Evolutionary conservation across 1,140 invertebrate genomes (phyloP), one percentile per base, ranked within the genome.

Genomic region (Tribolium madens): DNA sequence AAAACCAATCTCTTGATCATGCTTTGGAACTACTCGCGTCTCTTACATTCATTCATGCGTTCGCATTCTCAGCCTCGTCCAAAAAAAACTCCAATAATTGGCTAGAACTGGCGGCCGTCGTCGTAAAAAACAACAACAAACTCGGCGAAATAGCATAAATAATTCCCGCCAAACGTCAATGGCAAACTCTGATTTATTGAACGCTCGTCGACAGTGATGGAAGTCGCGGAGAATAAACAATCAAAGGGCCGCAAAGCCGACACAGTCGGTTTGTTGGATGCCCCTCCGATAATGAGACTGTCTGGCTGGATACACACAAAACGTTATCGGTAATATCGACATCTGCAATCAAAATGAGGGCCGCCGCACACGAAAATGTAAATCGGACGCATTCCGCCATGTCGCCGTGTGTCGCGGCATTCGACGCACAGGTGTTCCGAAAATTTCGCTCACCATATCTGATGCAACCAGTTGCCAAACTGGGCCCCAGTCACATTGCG

Each of bases 151-250:
- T 78, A 79, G 76, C 80, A 80, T 81, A 81, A 81, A 81, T 81
- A 80, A 79, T 81, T 81, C 80, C 77, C 53, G 73, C 33, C 73
- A 70, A 78, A 78, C 73, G 80, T 81, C 79, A 78, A 78, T 76
- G 74, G 60, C 53, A 46, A 74, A 60, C 36, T 53, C 79, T 82
- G 82, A 83, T 83, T 83, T 83, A 83, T 83, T 75, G 78, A 80
- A 82, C 79, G 73, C 75, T 31, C 60, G 74, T 71, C 71, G 82
- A 83, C 82, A 83, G 82, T 83, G 82, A 83, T 83, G 81, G 82
- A 83, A 83, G 79, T 77, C 78, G 82, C 80, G 79, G 82, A 75
- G 82, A 81, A 83, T 83, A 83, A 83, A 83, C 78, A 82, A 83
- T 83, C 82, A 81, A 81, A 83, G 80, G 78, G 75, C 70, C 68